Conservation (phyloP, 1,140 invertebrate species). For the Papilio aristodemus region DNA sequence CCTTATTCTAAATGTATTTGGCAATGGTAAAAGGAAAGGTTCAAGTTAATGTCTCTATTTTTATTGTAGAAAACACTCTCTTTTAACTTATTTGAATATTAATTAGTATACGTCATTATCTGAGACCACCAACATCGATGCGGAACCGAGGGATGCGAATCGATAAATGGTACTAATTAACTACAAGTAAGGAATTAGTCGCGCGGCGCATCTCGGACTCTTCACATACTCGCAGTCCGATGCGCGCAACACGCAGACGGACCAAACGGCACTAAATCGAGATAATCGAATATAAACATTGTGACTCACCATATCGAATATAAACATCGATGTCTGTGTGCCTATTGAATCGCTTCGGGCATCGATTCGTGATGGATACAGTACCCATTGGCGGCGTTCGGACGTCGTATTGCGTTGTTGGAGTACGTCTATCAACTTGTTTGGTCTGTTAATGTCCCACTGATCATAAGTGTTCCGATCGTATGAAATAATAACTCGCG, state of each 20-base stretch:
- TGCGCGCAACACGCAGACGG: conserved; percentile 39
- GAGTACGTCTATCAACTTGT: conserved; percentile 5
- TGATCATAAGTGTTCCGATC: conserved; percentile 11
- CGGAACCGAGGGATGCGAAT: conserved; percentile 1
- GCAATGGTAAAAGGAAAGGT: no score
- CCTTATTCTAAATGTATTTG: no score
- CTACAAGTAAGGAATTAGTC: conserved; percentile 8
- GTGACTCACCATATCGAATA: conserved; percentile 25
- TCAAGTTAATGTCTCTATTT: no score
- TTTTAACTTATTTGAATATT: background rate
- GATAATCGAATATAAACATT: conserved; percentile 48
- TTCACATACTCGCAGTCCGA: background rate
- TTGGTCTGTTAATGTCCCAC: conserved; percentile 8
- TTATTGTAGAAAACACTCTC: no score
- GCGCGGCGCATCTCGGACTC: conserved; percentile 4
- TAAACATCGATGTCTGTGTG: conserved; percentile 16
- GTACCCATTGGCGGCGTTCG: conserved; percentile 11
- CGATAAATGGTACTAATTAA: conserved; percentile 10
- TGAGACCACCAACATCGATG: conserved; percentile 17
- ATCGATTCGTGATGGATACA: conserved; percentile 16
- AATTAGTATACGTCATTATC: background rate
- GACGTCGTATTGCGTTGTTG: conserved; percentile 17
- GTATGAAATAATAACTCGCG: background rate
- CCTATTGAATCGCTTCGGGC: background rate
- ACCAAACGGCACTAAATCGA: conserved; percentile 40